Evolutionary conservation across 2,888 invertebrate genomes (phyloP), one percentile per base, ranked within the genome.

Genomic region (Rhagium mordax): DNA sequence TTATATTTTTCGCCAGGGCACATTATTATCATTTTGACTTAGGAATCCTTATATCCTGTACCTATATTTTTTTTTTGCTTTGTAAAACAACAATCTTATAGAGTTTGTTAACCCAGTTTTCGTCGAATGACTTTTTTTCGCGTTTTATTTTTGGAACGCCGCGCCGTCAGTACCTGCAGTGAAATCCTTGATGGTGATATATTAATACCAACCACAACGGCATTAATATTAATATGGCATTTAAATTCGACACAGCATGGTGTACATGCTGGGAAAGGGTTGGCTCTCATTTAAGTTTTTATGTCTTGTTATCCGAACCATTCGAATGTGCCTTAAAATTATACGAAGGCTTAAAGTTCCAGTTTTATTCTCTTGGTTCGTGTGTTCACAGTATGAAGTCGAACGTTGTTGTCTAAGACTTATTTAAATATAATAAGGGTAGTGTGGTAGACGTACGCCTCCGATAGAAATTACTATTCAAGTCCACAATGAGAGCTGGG

Each of bases 171-270:
- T 53, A 47, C 47, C 47, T 62, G 55, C 53, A 6, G 27, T 70
- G 53, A 60, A 62, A 47, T 47, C 41, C 41, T 20, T 16, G 69
- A 62, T 49, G 60, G 72, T 78, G 78, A 82, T 81, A 81, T 80
- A 82, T 82, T 81, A 82, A 80, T 79, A 75, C 72, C 70, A 70
- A 67, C 73, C 71, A 47, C 59, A 72, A 48, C 27, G 51, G 33
- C 65, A 73, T 73, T 73, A 74, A 74, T 70, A 74, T 68, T 70
- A 70, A 71, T 70, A 74, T 51, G 29, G 65, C 64, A 57, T 72
- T 72, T 69, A 62, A 67, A 71, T 68, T 72, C 65, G 33, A 49
- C 74, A 72, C 78, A 65, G 66, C 72, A 59, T 69, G 72, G 48
- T 15, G 57, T 59, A 51, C 78, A 74, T 71, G 77, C 78, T 78